These are phyloP conservation scores for Drosophila paulistorum DNA, from an alignment of 1,140 invertebrate species.

Conservation along the genomic window DNA sequence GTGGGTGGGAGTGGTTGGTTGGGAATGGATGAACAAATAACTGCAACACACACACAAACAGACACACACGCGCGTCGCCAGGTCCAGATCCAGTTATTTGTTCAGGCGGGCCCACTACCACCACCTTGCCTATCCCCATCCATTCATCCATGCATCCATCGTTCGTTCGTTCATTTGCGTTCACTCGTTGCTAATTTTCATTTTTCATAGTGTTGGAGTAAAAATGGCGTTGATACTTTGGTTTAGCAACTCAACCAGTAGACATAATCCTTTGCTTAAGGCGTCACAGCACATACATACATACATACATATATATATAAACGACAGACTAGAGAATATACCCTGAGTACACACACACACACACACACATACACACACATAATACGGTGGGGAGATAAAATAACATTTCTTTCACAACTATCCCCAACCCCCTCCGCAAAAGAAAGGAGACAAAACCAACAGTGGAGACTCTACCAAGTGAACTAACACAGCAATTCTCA, in stretches of 20 bases:
- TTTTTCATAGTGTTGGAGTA: constrained; percentile 3
- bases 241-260: constrained; percentile 4
- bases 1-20: not conserved
- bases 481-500: no score
- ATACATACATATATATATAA: not conserved
- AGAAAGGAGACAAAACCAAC: not conserved
- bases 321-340: constrained; percentile 1
- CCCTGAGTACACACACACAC: not conserved
- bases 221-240: constrained; percentile 5
- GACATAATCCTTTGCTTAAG: constrained; percentile 6
- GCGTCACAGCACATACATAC: not conserved
- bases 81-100: constrained; percentile 16
- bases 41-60: not conserved
- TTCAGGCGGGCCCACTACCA: not conserved
- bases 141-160: not conserved
- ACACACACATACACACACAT: not conserved
- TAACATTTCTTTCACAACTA: not conserved
- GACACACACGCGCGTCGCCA: not conserved
- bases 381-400: not conserved
- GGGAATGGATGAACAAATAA: constrained; percentile 10
- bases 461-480: not conserved
- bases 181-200: constrained; percentile 6
- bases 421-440: no score
- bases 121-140: not conserved
- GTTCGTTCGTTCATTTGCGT: not conserved